Evolutionary conservation across 1,140 invertebrate genomes (phyloP), one percentile per base, ranked within the genome.

Genomic region (Plectrocnemia conspersa): DNA sequence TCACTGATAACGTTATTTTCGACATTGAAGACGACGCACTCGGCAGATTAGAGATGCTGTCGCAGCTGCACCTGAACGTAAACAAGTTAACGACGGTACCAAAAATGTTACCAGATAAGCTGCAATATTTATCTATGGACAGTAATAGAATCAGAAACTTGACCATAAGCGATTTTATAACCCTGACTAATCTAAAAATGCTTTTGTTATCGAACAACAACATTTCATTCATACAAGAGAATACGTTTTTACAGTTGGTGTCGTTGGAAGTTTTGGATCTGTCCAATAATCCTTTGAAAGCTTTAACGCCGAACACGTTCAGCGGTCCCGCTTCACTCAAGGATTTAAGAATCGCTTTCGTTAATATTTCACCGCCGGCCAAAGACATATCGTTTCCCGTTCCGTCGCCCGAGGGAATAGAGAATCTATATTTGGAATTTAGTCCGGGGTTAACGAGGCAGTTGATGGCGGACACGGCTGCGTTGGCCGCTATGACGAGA

Each of bases 11-110:
- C 65, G 74, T 78, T 52, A 79, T 97, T 21, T 72, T 71, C 32
- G 74, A 80, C 2, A 80, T 97, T 4, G 91, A 93, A 69, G 88
- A 94, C 24, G 89, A 93, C 63, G 88, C 91, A 0, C 71, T 96
- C 19, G 88, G 88, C 0, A 77, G 91, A 25, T 67, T 93, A 15
- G 88, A 91, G 62, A 81, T 85, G 62, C 77, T 97, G 4, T 74
- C 85, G 21, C 77, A 87, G 48, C 75, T 96, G 10, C 87, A 89
- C 67, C 73, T 94, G 6, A 86, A 87, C 54, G 82, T 84, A 48
- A 95, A 95, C 67, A 65, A 73, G 13, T 73, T 94, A 18, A 67
- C 65, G 3, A 69, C 68, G 4, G 74, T 93, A 38, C 88, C 90
- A 3, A 74, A 68, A 58, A 70, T 72, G 29, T 59, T 76, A 44